Evolutionary conservation across 2,888 invertebrate genomes (phyloP), one percentile per base, ranked within the genome.

Genomic region (Acronicta aceris): DNA sequence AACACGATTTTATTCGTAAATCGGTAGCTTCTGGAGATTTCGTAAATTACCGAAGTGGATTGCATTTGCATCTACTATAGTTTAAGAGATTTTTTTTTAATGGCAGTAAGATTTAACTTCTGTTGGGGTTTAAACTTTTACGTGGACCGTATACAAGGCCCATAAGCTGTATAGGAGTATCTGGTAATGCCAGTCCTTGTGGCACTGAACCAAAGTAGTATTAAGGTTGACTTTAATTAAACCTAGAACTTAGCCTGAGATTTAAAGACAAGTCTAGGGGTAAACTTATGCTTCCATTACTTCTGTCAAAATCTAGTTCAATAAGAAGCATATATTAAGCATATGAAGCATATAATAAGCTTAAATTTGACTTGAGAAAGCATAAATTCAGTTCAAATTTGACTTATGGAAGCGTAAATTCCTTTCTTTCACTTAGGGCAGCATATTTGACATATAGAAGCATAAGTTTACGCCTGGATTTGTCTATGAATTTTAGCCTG

Each of bases 161-260:
- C 5, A 4, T 38, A 38, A 38, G n/a, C 49, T 52, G 42, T 27
- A 50, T 51, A 50, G 17, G 50, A 49, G 53, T 65, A 67, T 55
- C 59, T 51, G 41, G 42, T 38, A 45, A 49, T 48, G 60, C 48
- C 60, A 65, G 10, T 33, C 33, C 12, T 33, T 49, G 50, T 59
- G 48, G 56, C 76, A 56, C 59, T 61, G 56, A 73, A 76, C 78
- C 76, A 76, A 75, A 76, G 62, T 75, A 71, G 76, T 53, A n/a
- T 27, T 68, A 62, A 58, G 68, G 36, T 54, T 60, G 38, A 38
- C 38, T 38, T 38, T 13, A 36, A 5, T 13, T 5, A 36, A 36
- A 13, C 12, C 36, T 13, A 13, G 36, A 36, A 36, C 36, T 13
- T 38, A 38, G 12, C 33, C 12, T 33, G 5, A 33, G 12, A 33